Percentiles rank a stretch among this genome's conserved stretches.
Conservation (phyloP, 2,113 vertebrate genomes). For the Pluvialis apricaria region DNA sequence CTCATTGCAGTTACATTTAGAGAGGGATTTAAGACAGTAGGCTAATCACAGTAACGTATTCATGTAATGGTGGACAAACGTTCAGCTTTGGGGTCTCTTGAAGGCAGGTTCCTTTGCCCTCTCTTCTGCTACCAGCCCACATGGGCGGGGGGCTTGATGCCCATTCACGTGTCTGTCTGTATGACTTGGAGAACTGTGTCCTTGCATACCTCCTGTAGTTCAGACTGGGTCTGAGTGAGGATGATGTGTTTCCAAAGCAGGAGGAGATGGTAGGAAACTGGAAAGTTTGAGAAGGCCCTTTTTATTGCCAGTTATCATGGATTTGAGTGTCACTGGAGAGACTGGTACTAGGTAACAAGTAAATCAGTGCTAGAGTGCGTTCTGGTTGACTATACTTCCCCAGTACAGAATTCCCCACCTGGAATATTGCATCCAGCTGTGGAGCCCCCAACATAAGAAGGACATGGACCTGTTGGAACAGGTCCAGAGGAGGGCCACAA, state of each 20-base stretch:
- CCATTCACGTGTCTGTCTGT: rapidly evolving
- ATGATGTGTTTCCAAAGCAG: neutral
- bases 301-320: neutral
- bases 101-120: neutral
- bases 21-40: neutral
- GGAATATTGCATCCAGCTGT: too few species aligned
- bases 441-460: too few species aligned
- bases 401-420: too few species aligned
- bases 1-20: neutral
- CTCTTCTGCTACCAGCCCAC: neutral
- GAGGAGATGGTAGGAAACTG: neutral
- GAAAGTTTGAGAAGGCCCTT: neutral
- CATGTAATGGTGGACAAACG: neutral
- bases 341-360: neutral
- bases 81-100: rapidly evolving
- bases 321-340: neutral
- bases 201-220: rapidly evolving
- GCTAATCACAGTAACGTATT: neutral
- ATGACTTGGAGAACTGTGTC: rapidly evolving
- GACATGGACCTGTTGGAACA: too few species aligned
- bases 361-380: neutral
- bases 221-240: neutral
- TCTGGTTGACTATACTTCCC: neutral
- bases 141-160: rapidly evolving
- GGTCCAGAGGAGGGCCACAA: too few species aligned